phyloP scores from a whole-genome alignment of 2,797 vertebrate species.

The Cyclura pinguis region DNA sequence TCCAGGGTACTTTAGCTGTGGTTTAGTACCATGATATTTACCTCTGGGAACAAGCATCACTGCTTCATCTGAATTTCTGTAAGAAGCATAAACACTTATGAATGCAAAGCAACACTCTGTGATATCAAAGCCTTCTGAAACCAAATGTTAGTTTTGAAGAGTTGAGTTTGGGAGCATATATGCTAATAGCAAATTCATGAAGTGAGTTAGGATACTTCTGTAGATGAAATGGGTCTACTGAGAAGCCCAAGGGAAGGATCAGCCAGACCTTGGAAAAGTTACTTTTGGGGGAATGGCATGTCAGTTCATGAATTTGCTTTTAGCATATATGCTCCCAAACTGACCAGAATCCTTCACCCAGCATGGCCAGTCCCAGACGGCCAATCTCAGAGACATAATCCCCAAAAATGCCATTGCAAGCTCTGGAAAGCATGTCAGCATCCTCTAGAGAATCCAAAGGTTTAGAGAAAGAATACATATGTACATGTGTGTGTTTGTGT shows the following conservation, averaged over 20 bases:
- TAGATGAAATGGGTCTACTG: not conserved
- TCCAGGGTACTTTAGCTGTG: no score
- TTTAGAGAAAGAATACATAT: not conserved
- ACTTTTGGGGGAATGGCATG: no score
- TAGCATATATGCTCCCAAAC: no score
- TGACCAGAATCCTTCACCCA: no score
- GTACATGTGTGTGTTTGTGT: no score
- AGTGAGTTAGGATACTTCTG: not conserved
- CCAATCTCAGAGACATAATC: no score
- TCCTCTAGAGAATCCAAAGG: not conserved
- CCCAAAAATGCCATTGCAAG: no score
- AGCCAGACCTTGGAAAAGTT: not conserved
- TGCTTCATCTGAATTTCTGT: conserved; percentile 76
- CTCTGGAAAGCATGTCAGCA: not conserved
- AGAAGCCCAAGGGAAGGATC: not conserved
- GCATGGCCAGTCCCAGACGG: no score
- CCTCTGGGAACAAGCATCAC: conserved; percentile 76
- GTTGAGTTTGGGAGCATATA: not conserved
- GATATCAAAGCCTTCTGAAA: not conserved
- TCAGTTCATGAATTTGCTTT: no score
- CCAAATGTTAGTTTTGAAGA: not conserved
- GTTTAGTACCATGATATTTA: conserved; percentile 55
- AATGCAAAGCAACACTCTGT: not conserved
- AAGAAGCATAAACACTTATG: conserved; percentile 59
- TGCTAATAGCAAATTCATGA: not conserved